Base-by-base conservation (phyloP, 2,113 vertebrate species). In the Neolamprologus sp. region DNA sequence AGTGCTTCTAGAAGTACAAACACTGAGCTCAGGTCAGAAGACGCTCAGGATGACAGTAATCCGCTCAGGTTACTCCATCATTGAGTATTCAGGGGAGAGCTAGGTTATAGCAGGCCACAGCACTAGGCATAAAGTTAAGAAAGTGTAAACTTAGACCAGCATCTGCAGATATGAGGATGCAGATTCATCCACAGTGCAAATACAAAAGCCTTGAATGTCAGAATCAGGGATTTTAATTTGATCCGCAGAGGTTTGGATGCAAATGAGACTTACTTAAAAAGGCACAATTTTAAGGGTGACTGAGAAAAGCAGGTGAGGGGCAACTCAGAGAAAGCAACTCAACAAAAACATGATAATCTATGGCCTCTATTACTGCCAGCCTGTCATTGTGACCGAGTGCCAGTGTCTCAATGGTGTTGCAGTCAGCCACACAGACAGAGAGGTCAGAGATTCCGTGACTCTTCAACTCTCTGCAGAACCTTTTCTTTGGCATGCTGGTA, bases 361-460 rank as follows among this genome's bases (percentile, higher is more conserved):
- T 88, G 81, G 81, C 23, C 45, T 80, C 85, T 82, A 82, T 82
- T 58, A 82, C 30, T 33, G 55, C 71, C 40, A 10, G 45, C 28
- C 84, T 73, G 89, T 86, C 87, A 88, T 19, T 84, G 86, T 89
- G 55, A 37, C 53, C 5, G 21, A n/a, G 58, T 68, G 65, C 17
- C 13, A 49, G 16, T 57, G 53, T 75, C 58, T 58, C 45, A 89
- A 86, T 87, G 87, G 65, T n/a, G 33, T 16, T 19, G 73, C 87
- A 85, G 88, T 85, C 86, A 81, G 85, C 91, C 84, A 58, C 82
- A 84, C 42, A 80, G 88, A 91, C 90, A 91, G 88, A 90, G 92
- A 93, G 93, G 92, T 94, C 92, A 95, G 80, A 88, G 85, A 89
- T 83, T 89, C 33, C 2, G 82, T 82, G 92, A 93, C 91, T 90